Percentiles rank a stretch among this genome's conserved stretches.
Evolutionary conservation across 2,113 vertebrate genomes (phyloP).

Genomic region (Nyctereutes procyonoides): DNA sequence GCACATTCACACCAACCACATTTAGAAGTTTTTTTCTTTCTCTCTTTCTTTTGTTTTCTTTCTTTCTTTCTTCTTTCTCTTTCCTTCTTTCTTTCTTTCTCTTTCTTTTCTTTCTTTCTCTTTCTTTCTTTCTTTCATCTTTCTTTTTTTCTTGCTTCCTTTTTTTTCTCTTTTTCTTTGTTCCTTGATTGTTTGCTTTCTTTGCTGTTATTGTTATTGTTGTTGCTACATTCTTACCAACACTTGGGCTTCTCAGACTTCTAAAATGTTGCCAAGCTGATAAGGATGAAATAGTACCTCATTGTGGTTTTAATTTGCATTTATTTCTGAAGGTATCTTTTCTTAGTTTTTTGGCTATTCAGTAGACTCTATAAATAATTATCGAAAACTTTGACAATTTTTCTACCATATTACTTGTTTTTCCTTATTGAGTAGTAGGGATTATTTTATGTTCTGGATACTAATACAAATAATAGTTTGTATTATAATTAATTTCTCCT

Average conservation of each 20-base stretch:
- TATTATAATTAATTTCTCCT: conserved; percentile 21
- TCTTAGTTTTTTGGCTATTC: background rate
- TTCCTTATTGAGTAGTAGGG: conserved; percentile 14
- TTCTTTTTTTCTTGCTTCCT: background rate
- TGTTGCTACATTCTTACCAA: background rate
- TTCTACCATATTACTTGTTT: background rate
- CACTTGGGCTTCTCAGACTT: conserved; percentile 21
- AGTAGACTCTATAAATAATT: conserved; percentile 44
- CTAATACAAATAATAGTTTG: background rate
- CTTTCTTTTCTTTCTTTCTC: rapidly evolving
- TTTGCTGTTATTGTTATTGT: too few relatives aligned
- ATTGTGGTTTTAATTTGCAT: conserved; percentile 29
- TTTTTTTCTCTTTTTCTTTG: rapidly evolving
- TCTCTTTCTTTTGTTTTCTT: rapidly evolving
- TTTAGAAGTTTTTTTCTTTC: background rate
- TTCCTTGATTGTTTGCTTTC: background rate
- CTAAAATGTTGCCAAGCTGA: background rate
- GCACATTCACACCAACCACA: background rate
- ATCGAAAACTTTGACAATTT: background rate
- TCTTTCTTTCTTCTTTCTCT: rapidly evolving
- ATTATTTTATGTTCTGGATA: conserved; percentile 3
- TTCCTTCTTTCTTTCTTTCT: rapidly evolving
- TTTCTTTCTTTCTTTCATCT: too few relatives aligned
- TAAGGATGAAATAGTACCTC: background rate
- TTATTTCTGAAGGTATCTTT: conserved; percentile 16